These are phyloP conservation scores for Clostera curtula DNA, from an alignment of 2,888 invertebrate genomes.

Conservation along the genomic window DNA sequence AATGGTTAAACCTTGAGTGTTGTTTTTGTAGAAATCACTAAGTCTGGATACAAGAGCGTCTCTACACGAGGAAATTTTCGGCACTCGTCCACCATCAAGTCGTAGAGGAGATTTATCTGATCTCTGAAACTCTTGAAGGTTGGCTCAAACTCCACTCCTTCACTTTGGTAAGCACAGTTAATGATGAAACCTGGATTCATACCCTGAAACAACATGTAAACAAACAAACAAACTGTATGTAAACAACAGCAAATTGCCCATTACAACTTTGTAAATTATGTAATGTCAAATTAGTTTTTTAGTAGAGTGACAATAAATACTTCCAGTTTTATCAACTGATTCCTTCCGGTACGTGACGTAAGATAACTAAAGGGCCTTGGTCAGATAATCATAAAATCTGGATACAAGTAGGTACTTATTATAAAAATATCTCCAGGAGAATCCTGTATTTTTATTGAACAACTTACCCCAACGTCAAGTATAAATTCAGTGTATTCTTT, in stretches of 20 bases:
- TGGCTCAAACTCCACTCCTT: conserved; percentile 82
- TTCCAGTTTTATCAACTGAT: too few species aligned
- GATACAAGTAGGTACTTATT: too few species aligned
- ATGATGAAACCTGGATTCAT: conserved; percentile 81
- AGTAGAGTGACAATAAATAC: too few species aligned
- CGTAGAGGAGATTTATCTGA: conserved; percentile 80
- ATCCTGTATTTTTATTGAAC: too few species aligned
- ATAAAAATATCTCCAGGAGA: too few species aligned
- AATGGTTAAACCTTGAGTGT: conserved; percentile 52
- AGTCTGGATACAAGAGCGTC: conserved; percentile 83
- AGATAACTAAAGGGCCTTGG: too few species aligned
- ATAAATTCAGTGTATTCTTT: conserved; percentile 85
- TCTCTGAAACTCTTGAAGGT: conserved; percentile 83
- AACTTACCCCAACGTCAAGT: conserved; percentile 82
- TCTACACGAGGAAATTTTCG: conserved; percentile 85
- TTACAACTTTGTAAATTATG: background rate
- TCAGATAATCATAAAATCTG: too few species aligned
- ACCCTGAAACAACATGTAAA: conserved; percentile 59
- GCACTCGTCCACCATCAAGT: conserved; percentile 82
- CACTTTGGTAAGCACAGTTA: conserved; percentile 73
- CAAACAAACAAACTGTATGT: background rate
- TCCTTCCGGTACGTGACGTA: too few species aligned
- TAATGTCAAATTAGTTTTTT: too few species aligned
- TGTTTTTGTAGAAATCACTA: conserved; percentile 29
- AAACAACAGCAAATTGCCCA: background rate